These are phyloP conservation scores for Acridotheres tristis DNA, from an alignment of 2,797 vertebrate species.

Conservation along the genomic window DNA sequence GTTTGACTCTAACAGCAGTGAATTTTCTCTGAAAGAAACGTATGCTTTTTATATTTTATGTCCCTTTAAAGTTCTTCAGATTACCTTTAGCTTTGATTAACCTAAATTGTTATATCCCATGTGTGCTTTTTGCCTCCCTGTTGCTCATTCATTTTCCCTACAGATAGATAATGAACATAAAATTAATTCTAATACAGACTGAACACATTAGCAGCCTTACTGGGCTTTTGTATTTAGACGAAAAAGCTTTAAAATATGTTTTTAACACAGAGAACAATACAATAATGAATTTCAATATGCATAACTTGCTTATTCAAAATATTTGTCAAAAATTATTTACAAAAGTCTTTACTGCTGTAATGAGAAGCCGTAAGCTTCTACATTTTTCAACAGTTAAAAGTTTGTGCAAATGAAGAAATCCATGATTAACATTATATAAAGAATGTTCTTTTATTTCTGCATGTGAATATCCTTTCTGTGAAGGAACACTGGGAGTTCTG, in stretches of 20 bases:
- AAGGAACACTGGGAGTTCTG: not conserved
- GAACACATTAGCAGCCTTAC: not conserved
- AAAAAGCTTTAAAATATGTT: not conserved
- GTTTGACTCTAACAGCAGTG: not conserved
- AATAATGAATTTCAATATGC: not conserved
- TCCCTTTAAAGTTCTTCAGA: not conserved
- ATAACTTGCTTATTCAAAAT: not conserved
- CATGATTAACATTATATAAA: not conserved
- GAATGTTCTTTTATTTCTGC: not conserved
- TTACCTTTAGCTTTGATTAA: conserved; percentile 17
- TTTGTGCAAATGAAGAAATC: not conserved
- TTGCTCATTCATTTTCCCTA: not conserved
- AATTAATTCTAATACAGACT: not conserved
- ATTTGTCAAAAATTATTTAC: not conserved
- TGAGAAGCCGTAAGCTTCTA: not conserved
- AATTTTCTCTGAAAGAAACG: not conserved
- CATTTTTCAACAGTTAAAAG: not conserved
- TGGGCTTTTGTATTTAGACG: not conserved
- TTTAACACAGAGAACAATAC: not conserved
- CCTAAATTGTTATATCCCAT: not conserved
- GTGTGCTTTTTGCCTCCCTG: not conserved
- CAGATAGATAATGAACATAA: not conserved
- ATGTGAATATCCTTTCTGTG: not conserved
- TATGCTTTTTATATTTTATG: not conserved
- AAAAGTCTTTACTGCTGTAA: not conserved